A percentile compares a stretch with the other conserved stretches of the same genome.
These are phyloP conservation scores for Burhinus oedicnemus DNA, from an alignment of 2,113 vertebrate genomes.

Conservation along the genomic window DNA sequence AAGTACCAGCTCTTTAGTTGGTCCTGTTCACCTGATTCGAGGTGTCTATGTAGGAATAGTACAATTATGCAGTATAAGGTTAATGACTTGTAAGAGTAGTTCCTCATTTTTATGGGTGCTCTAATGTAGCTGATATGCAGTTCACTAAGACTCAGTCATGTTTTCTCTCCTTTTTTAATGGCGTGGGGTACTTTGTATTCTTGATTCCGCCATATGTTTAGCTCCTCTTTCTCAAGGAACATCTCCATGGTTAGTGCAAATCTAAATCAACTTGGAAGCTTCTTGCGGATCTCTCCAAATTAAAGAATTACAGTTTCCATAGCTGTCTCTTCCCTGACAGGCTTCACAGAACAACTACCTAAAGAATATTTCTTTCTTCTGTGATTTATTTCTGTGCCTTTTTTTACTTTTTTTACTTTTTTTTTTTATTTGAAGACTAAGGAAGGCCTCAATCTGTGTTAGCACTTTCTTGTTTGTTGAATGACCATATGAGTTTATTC, in stretches of 20 bases:
- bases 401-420: background rate
- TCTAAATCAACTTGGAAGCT: background rate
- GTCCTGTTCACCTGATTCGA: background rate
- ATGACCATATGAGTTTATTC: background rate
- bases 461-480: background rate
- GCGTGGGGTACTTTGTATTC: fast-evolving
- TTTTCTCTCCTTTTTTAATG: background rate
- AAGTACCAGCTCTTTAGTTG: background rate
- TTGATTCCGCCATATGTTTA: background rate
- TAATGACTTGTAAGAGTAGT: background rate
- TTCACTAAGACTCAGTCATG: background rate
- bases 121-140: background rate
- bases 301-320: background rate
- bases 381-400: background rate
- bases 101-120: background rate
- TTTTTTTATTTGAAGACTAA: background rate
- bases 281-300: background rate
- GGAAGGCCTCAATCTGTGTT: background rate
- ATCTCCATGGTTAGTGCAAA: background rate
- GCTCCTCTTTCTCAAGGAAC: background rate
- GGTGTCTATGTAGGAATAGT: fast-evolving
- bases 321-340: background rate
- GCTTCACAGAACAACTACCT: background rate
- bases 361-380: background rate
- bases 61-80: background rate